Percentiles rank a stretch among this genome's conserved stretches.
Evolutionary conservation across 2,113 vertebrate species (phyloP).

Genomic region (Cyprinodon brontotheroides): DNA sequence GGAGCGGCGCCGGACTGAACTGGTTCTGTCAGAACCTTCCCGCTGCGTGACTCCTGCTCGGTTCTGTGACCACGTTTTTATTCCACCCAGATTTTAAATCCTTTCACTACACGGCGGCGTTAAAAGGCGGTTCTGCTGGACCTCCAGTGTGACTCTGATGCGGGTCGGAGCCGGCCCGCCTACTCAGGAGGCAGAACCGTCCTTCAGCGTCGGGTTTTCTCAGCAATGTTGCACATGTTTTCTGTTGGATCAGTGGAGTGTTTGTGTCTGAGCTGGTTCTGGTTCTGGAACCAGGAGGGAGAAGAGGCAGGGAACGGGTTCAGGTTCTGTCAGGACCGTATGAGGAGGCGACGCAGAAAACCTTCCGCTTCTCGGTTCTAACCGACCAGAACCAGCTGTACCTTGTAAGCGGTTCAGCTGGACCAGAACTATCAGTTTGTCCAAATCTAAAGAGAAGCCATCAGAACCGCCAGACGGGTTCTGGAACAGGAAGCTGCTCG

Average conservation of each 20-base stretch:
- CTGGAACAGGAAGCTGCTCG: too few species aligned
- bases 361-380: too few species aligned
- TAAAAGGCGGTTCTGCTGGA: slow-evolving; percentile 1
- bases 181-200: not conserved
- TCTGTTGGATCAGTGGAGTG: not conserved
- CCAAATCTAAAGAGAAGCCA: too few species aligned
- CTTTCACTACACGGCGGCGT: slow-evolving; percentile 37
- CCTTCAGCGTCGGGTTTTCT: not conserved
- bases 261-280: not conserved
- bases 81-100: not conserved
- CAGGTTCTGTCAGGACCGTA: too few species aligned
- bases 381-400: too few species aligned
- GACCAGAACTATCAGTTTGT: not conserved
- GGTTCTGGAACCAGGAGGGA: not conserved
- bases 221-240: not conserved
- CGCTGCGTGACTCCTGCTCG: too few species aligned
- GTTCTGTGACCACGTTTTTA: not conserved
- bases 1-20: too few species aligned
- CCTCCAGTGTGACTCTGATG: not conserved
- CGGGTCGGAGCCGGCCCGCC: not conserved
- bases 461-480: too few species aligned
- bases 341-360: too few species aligned
- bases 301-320: not conserved
- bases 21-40: not conserved
- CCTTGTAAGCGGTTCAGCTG: too few species aligned